Evolutionary conservation across 2,888 invertebrate genomes (phyloP).

Genomic region (Drosophila acutilabella): DNA sequence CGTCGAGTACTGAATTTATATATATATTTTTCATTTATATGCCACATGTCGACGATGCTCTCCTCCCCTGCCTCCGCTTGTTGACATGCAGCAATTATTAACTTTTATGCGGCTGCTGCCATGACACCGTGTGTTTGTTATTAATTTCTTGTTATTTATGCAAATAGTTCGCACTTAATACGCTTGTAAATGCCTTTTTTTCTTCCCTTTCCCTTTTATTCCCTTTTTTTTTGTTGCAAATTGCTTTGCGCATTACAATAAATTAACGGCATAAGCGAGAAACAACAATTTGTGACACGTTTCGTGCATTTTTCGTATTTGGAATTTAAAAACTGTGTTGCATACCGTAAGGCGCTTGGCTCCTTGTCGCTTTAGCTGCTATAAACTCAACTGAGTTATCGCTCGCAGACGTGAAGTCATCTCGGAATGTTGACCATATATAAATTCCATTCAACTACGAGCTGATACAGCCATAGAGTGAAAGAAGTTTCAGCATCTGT

Average conservation of each 20-base stretch:
- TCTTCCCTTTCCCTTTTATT: too few relatives aligned
- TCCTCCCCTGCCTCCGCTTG: conserved; percentile 39
- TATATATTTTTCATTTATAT: conserved; percentile 64
- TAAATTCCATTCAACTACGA: conserved; percentile 29
- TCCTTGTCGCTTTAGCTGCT: conserved; percentile 19
- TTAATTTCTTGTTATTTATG: conserved; percentile 82
- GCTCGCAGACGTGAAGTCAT: conserved; percentile 79
- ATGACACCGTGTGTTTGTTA: conserved; percentile 79
- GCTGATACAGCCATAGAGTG: not conserved
- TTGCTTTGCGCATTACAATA: conserved; percentile 75
- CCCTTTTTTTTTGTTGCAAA: conserved; percentile 39
- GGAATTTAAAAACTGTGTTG: conserved; percentile 59
- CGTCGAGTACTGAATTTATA: conserved; percentile 35
- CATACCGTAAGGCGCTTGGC: conserved; percentile 52
- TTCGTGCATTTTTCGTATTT: conserved; percentile 45
- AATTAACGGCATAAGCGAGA: conserved; percentile 70
- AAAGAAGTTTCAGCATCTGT: conserved; percentile 44
- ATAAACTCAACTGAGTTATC: conserved; percentile 79
- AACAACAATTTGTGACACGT: conserved; percentile 59
- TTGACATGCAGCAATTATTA: conserved; percentile 80
- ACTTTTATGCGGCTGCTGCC: conserved; percentile 80
- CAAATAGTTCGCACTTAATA: conserved; percentile 81
- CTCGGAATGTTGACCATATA: conserved; percentile 59
- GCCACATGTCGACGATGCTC: conserved; percentile 58
- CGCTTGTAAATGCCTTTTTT: conserved; percentile 49